Percentiles rank a stretch among this genome's conserved stretches.
Conservation (phyloP, 2,888 invertebrate species). For the Diachrysia chrysitis region DNA sequence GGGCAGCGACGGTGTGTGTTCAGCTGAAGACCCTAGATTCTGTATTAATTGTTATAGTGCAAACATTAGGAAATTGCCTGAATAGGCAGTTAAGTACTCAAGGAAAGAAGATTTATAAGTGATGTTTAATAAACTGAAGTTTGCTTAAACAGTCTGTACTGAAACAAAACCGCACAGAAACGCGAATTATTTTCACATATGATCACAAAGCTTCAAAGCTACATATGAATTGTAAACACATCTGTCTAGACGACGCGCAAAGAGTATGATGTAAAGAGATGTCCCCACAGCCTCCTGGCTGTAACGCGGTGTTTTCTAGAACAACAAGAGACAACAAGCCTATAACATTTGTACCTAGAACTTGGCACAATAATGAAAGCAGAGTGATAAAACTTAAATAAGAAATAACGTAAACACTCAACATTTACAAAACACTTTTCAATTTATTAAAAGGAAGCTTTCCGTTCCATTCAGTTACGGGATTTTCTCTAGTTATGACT, state of each 20-base stretch:
- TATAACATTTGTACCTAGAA: slow-evolving; percentile 22
- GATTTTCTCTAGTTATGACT: slow-evolving; percentile 3
- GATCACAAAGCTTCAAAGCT: slow-evolving; percentile 5
- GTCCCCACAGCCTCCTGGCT: slow-evolving; percentile 21
- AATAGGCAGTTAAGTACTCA: not conserved
- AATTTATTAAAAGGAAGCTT: not conserved
- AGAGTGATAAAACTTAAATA: slow-evolving; percentile 12
- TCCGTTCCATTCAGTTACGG: not conserved
- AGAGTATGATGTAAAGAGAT: slow-evolving; percentile 51
- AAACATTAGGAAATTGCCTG: not conserved
- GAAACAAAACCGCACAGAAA: slow-evolving; percentile 12
- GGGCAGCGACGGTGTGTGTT: not conserved
- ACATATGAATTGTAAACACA: slow-evolving; percentile 27
- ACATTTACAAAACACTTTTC: not conserved
- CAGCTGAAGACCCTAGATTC: not conserved
- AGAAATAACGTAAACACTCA: not conserved
- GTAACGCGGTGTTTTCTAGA: slow-evolving; percentile 42
- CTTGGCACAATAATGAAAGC: slow-evolving; percentile 25
- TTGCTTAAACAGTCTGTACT: not conserved
- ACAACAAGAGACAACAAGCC: slow-evolving; percentile 22
- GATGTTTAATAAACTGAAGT: too few relatives aligned
- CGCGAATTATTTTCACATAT: not conserved
- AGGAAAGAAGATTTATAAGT: too few relatives aligned
- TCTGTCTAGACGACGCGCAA: slow-evolving; percentile 52
- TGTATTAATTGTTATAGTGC: not conserved